These are phyloP conservation scores for Drosophila kuntzei DNA, from an alignment of 2,888 invertebrate species.

Conservation along the genomic window DNA sequence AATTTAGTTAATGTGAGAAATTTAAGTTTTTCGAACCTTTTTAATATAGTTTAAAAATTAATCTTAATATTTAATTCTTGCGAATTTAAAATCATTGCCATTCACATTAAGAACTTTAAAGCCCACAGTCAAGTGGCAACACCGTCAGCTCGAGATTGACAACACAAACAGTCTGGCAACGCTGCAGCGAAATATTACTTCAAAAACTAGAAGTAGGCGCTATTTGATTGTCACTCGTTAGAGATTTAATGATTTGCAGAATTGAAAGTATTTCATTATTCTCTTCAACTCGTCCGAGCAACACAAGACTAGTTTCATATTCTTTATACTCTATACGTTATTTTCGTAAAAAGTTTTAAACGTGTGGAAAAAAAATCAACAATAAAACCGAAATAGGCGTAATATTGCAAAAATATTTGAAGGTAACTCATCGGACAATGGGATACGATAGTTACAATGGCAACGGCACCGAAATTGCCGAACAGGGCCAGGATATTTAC, in stretches of 20 bases:
- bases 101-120: constrained; percentile 1
- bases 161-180: constrained; percentile 15
- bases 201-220: constrained; percentile 29
- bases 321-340: constrained; percentile 37
- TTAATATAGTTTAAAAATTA: no score
- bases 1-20: no score
- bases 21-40: no score
- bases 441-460: constrained; percentile 60
- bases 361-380: constrained; percentile 1
- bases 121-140: constrained; percentile 3
- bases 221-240: constrained; percentile 6
- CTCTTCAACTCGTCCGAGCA: constrained; percentile 34
- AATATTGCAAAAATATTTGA: constrained; percentile 30
- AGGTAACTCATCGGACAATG: constrained; percentile 45
- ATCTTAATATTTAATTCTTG: no score
- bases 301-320: constrained; percentile 43
- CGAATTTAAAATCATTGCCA: constrained; percentile 3
- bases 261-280: constrained; percentile 27
- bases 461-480: constrained; percentile 29
- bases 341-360: constrained; percentile 24
- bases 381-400: constrained; percentile 34
- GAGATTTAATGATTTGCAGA: background rate
- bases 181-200: background rate
- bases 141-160: background rate
- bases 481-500: constrained; percentile 25